These are phyloP conservation scores for Drosophila emarginata DNA, from an alignment of 2,888 invertebrate species.

Conservation along the genomic window DNA sequence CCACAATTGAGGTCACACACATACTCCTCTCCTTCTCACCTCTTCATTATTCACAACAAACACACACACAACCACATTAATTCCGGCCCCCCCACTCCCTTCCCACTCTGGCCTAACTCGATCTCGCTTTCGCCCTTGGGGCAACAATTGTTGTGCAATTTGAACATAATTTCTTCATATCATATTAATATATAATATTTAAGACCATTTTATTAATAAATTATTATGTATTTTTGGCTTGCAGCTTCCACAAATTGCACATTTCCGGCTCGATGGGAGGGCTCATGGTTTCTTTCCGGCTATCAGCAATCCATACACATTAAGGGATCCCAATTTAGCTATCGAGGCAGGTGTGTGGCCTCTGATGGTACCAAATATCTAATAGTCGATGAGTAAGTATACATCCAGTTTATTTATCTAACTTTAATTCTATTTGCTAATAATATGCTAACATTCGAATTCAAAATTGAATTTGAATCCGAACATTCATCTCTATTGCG, in stretches of 20 bases:
- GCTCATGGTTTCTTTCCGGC: conserved; percentile 95
- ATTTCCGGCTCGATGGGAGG: conserved; percentile 93
- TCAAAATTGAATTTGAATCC: conserved; percentile 23
- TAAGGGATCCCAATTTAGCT: conserved; percentile 91
- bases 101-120: background rate
- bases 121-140: conserved; percentile 19
- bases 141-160: conserved; percentile 52
- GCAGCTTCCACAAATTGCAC: conserved; percentile 86
- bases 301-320: conserved; percentile 93
- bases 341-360: conserved; percentile 92
- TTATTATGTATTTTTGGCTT: conserved; percentile 49
- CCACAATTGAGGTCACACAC: conserved; percentile 68
- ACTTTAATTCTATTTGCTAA: conserved; percentile 51
- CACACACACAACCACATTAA: background rate
- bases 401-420: conserved; percentile 18
- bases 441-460: conserved; percentile 45
- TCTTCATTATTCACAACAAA: background rate
- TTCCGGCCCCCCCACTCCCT: background rate
- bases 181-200: conserved; percentile 46
- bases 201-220: conserved; percentile 58
- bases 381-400: conserved; percentile 93
- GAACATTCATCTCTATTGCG: conserved; percentile 29
- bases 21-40: conserved; percentile 20
- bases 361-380: conserved; percentile 94
- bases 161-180: conserved; percentile 43